Percentiles rank a stretch among this genome's conserved stretches.
Conservation (phyloP, 2,797 vertebrate genomes). For the Sebastolobus altivelis region DNA sequence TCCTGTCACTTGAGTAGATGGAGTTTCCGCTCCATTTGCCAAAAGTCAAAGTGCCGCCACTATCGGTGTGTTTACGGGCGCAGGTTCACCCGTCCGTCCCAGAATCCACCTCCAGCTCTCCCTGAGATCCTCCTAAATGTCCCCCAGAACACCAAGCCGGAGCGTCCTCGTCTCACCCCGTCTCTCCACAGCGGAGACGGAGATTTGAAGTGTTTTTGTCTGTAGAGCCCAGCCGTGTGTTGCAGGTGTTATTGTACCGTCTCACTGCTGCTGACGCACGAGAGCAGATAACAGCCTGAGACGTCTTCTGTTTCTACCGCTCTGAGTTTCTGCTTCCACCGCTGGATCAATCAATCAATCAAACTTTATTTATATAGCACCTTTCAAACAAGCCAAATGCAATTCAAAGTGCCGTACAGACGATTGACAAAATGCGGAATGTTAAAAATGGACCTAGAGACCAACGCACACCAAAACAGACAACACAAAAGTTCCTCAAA, state of each 20-base stretch:
- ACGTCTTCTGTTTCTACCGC: not conserved
- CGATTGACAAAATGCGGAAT: no score
- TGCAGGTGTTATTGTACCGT: not conserved
- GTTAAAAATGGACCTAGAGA: no score
- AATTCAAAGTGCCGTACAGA: no score
- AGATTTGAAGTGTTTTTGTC: no score
- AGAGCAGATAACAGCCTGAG: not conserved
- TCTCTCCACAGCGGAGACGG: not conserved
- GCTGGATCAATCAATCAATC: no score
- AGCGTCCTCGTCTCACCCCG: constrained; percentile 16
- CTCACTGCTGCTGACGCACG: not conserved
- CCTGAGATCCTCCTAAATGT: not conserved
- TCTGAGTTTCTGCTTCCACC: not conserved
- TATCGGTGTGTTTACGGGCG: not conserved
- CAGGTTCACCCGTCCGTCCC: not conserved
- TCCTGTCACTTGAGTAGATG: constrained; percentile 13
- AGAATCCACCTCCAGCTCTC: not conserved
- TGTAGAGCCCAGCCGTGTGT: not conserved
- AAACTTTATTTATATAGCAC: no score
- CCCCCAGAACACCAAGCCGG: not conserved
- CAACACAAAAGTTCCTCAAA: no score
- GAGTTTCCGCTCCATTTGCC: constrained; percentile 44
- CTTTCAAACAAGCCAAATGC: no score
- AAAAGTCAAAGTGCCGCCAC: constrained; percentile 4
- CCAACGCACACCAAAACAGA: no score